phyloP scores from a whole-genome alignment of 2,797 vertebrate genomes.

The Microctenopoma lineatum region DNA sequence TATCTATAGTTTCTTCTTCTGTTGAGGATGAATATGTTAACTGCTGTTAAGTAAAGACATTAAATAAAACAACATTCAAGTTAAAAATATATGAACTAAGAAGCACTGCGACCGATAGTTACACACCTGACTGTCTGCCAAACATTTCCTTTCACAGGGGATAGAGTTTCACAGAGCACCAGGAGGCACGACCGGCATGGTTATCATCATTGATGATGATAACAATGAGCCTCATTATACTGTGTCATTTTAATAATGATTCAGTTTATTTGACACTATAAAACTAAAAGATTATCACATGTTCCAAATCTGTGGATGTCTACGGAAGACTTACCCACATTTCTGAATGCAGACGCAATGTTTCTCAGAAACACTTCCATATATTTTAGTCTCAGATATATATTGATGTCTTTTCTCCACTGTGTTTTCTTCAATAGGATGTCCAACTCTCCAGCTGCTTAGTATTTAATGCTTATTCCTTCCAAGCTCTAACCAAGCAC shows the following conservation, averaged over 20 bases:
- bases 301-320: neutral
- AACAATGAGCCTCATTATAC: neutral
- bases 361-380: conserved; percentile 10
- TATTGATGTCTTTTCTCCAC: conserved; percentile 9
- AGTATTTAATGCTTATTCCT: conserved; percentile 37
- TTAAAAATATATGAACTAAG: neutral
- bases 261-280: neutral
- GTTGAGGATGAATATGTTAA: conserved; percentile 1
- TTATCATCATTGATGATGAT: too few relatives aligned
- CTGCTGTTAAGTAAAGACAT: neutral
- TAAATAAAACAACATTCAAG: neutral
- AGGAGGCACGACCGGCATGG: too few relatives aligned
- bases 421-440: conserved; percentile 9
- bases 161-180: conserved; percentile 17
- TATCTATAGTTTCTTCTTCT: too few relatives aligned
- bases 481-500: conserved; percentile 31
- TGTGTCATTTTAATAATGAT: conserved; percentile 10
- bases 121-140: conserved; percentile 17
- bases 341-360: neutral
- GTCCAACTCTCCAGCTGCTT: conserved; percentile 41
- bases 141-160: neutral
- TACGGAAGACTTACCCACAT: neutral
- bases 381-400: conserved; percentile 2
- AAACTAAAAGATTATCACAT: neutral
- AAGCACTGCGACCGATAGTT: conserved; percentile 2